Conservation (phyloP, 2,888 invertebrate species). For the Ormyrus nitidulus region DNA sequence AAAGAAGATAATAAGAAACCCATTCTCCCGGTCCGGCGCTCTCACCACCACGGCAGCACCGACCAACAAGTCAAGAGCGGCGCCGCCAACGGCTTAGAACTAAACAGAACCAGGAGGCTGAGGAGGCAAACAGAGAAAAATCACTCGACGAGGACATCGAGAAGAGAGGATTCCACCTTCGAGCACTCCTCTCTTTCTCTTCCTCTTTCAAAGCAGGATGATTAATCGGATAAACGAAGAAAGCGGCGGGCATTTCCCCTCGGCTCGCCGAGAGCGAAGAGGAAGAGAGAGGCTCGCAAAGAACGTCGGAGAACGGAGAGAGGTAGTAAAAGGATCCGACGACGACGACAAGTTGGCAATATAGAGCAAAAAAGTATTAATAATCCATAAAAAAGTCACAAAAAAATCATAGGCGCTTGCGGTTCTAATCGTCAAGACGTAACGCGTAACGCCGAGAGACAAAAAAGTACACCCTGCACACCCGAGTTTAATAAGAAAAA, state of each 20-base stretch:
- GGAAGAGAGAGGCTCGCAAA: neutral
- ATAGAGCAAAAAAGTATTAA: conserved; percentile 6
- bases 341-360: conserved; percentile 50
- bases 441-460: conserved; percentile 5
- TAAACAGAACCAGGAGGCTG: neutral
- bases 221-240: conserved; percentile 30
- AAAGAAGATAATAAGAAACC: conserved; percentile 24
- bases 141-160: conserved; percentile 10
- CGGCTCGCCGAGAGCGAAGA: neutral
- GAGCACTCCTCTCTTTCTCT: conserved; percentile 17
- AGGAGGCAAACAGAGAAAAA: neutral
- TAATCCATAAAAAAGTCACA: conserved; percentile 3
- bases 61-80: neutral
- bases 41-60: neutral
- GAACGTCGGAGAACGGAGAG: conserved; percentile 50
- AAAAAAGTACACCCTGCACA: conserved; percentile 21
- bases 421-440: conserved; percentile 13
- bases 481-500: neutral
- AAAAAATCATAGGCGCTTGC: conserved; percentile 18
- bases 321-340: conserved; percentile 45
- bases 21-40: conserved; percentile 19
- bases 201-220: conserved; percentile 43
- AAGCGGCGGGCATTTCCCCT: no score
- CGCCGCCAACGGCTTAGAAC: conserved; percentile 18
- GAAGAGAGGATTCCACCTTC: neutral